A percentile compares a stretch with the other conserved stretches of the same genome.
Conservation (phyloP, 2,113 vertebrate genomes). For the Bubalus kerabau region DNA sequence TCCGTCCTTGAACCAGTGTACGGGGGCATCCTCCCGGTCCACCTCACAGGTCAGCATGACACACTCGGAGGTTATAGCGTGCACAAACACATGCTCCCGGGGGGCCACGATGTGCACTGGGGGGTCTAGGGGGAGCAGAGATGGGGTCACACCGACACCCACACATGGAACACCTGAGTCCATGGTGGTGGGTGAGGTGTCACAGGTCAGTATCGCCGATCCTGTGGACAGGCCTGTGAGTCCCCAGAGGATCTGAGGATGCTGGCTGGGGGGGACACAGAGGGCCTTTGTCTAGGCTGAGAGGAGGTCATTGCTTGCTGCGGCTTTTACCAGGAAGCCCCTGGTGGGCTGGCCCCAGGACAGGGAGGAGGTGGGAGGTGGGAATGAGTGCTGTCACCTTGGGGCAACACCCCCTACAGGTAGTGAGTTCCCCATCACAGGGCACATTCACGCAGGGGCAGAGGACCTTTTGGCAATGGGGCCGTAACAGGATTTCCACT, state of each 20-base stretch:
- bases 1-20: constrained; percentile 91
- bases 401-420: not conserved
- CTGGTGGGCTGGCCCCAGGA: not conserved
- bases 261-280: not conserved
- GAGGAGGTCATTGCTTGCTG: not conserved
- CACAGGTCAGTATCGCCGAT: not conserved
- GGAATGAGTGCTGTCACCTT: not conserved
- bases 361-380: not conserved
- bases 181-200: not conserved
- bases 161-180: not conserved
- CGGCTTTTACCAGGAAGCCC: not conserved
- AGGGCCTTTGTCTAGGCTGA: not conserved
- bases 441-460: not conserved
- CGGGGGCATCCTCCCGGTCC: constrained; percentile 79
- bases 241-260: not conserved
- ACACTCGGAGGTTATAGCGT: constrained; percentile 83
- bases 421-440: not conserved
- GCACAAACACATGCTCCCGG: constrained; percentile 80
- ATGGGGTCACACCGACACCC: not conserved
- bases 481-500: not conserved
- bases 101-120: constrained; percentile 88
- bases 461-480: not conserved
- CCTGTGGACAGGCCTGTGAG: not conserved
- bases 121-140: constrained; percentile 82
- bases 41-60: constrained; percentile 93